Base-by-base conservation (phyloP, 2,797 vertebrate genomes). In the Percopsis omiscomaycus region DNA sequence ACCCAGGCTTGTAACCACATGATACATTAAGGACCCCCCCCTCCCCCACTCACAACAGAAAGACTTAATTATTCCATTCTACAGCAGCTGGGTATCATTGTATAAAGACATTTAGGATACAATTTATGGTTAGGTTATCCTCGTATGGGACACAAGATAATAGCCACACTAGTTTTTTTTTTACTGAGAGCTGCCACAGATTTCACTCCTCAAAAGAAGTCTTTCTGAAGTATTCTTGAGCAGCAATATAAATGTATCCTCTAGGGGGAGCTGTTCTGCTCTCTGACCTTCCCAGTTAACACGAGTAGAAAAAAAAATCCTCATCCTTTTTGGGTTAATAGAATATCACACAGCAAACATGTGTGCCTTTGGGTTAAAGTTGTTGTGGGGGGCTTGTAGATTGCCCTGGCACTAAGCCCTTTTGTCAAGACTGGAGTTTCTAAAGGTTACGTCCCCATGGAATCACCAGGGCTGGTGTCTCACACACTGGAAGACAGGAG, bases 371-470 rank as follows among this genome's bases (percentile, higher is more conserved):
- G 3, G 67, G 55, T 67, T 66, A 27, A 64, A 8, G 53, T 42
- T 42, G 37, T 42, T 9, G 37, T 42, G 4, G 6, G 22, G 6
- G 9, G 37, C 37, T 42, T 42, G 37, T 10, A 42, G 37, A 42
- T 42, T 42, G 37, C 44, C 47, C 52, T 61, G 55, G 14, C 66
- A 45, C 30, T 78, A 74, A 77, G 72, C 75, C 77, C 60, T 66
- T 76, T 50, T 61, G 75, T 84, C 79, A 76, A 75, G 69, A 82
- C 60, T 28, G 61, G 58, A 75, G 71, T 71, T 77, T 74, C 62
- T 69, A 73, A 12, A 72, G 82, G 83, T 88, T 72, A 71, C 58
- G 12, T 52, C 61, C 81, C 85, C 71, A 58, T 64, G 77, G 78
- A 81, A 55, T 80, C 29, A 16, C 65, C 47, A 8, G 57, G 45